These are phyloP conservation scores for Mimumesa dahlbomi DNA, from an alignment of 2,888 invertebrate species.

Conservation along the genomic window DNA sequence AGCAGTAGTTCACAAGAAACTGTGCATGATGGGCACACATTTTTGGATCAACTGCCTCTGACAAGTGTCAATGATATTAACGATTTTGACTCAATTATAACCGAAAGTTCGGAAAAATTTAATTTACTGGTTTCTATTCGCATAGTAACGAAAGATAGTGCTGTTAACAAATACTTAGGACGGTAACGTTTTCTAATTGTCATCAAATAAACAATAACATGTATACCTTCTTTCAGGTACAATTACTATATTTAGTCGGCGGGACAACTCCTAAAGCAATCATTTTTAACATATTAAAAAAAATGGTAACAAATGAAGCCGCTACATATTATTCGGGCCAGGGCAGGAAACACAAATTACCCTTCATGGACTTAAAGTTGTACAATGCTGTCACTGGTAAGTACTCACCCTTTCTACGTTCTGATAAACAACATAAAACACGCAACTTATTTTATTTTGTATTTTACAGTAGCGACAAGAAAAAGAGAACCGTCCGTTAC, in stretches of 20 bases:
- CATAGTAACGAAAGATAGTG: no score
- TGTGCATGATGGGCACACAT: slow-evolving; percentile 2
- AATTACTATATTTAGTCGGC: no score
- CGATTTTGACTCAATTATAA: slow-evolving; percentile 4
- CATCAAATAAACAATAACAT: no score
- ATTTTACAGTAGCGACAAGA: slow-evolving; percentile 19
- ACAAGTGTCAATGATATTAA: background rate
- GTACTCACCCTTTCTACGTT: slow-evolving; percentile 15
- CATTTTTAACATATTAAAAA: no score
- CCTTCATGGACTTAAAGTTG: slow-evolving; percentile 19
- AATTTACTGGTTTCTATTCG: no score
- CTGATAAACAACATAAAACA: background rate
- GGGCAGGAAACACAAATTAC: slow-evolving; percentile 24
- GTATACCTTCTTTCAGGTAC: no score
- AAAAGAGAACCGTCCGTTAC: slow-evolving; percentile 14
- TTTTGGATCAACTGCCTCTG: slow-evolving; percentile 16
- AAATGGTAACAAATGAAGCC: background rate
- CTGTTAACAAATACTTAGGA: no score
- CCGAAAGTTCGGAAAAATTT: no score
- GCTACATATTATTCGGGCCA: slow-evolving; percentile 18
- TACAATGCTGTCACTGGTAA: slow-evolving; percentile 29
- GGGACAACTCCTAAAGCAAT: no score
- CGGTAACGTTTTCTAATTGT: no score
- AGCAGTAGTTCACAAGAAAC: background rate
- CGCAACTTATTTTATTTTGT: slow-evolving; percentile 18